Evolutionary conservation across 2,113 vertebrate genomes (phyloP), one percentile per base, ranked within the genome.

Genomic region (Amazona vittata): DNA sequence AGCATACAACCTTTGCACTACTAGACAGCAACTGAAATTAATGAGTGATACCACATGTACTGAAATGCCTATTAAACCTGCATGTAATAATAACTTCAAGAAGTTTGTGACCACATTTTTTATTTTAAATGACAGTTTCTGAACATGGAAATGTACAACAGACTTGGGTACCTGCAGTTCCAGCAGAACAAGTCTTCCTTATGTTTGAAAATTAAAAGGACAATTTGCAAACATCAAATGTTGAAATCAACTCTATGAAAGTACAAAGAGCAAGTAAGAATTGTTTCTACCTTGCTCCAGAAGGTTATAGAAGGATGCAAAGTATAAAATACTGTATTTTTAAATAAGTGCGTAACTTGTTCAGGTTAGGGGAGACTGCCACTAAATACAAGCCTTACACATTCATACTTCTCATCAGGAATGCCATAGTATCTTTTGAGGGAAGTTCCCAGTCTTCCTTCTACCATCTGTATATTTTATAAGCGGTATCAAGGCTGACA

Each of bases 1-100:
- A 52, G 37, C 26, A n/a, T 11, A 53, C 19, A 43, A 53, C 10
- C 9, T 91, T 53, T 69, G 53, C 31, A 49, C 44, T 50, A 31
- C 28, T 4, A 46, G n/a, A n/a, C 31, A 78, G 73, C 25, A 63
- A 70, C 2, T 28, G 57, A 53, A 94, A 90, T 37, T 20, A 49
- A 28, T 3, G 43, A 55, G 20, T 64, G 0, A 0, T 28, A 75
- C 20, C 46, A 55, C 14, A 46, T 0, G 1, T 26, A 64, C 12
- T 22, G 18, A 73, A 92, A 83, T 28, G 43, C 33, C 24, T 76
- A 25, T 59, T 75, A 46, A 60, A 85, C 35, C 15, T 67, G 68
- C 44, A 75, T 24, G 50, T 39, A 84, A 64, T 41, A 31, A 37
- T n/a, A 19, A 75, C 71, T 74, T 81, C 52, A 79, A 62, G 47